Evolutionary conservation across 2,888 invertebrate species (phyloP).

Genomic region (Drosophila buzzatii): DNA sequence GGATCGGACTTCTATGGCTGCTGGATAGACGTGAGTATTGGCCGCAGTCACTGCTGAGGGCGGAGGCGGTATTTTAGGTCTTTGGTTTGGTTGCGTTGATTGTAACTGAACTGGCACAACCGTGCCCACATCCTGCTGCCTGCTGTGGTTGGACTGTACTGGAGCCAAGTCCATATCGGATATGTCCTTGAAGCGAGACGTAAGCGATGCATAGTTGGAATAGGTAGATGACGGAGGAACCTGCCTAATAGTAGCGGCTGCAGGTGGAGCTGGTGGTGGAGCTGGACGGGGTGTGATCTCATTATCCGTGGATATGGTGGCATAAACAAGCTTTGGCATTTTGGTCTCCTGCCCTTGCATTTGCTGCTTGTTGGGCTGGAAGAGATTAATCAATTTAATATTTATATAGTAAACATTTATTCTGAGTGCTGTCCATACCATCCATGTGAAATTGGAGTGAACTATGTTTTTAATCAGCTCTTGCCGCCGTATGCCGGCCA

Average conservation of each 20-base stretch:
- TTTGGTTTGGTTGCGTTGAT: constrained; percentile 27
- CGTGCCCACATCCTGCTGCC: constrained; percentile 38
- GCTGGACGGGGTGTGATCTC: constrained; percentile 61
- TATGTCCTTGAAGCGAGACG: constrained; percentile 65
- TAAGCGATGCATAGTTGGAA: constrained; percentile 65
- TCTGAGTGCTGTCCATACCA: constrained; percentile 52
- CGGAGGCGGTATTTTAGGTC: constrained; percentile 57
- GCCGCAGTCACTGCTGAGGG: constrained; percentile 64
- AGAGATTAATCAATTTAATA: accelerated
- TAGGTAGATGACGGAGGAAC: background rate
- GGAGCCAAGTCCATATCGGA: constrained; percentile 57
- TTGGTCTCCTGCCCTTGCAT: constrained; percentile 16
- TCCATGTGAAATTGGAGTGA: constrained; percentile 80
- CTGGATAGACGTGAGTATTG: constrained; percentile 51
- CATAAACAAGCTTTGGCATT: constrained; percentile 59
- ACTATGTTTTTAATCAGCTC: constrained; percentile 78
- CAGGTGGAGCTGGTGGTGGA: constrained; percentile 38
- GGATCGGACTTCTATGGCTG: constrained; percentile 51
- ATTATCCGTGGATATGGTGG: constrained; percentile 72
- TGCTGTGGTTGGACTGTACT: background rate
- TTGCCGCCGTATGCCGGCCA: constrained; percentile 69
- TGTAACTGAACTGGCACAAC: constrained; percentile 62
- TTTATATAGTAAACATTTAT: background rate
- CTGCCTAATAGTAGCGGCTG: background rate
- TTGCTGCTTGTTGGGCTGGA: constrained; percentile 63